phyloP scores from a whole-genome alignment of 2,113 vertebrate genomes.

The mouse (Mus musculus) region GRCm39 chr9:51599001-51599500 shows the following conservation, averaged over 20 bases:
- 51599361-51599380: not conserved
- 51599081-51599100: accelerated
- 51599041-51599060: not conserved
- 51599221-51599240: not conserved
- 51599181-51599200: not conserved
- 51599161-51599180: not conserved
- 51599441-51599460: not conserved
- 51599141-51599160: not conserved
- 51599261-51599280: not conserved
- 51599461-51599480: not conserved
- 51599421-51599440: not conserved
- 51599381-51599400: not conserved
- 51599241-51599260: not conserved
- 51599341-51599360: not conserved
- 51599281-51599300: not conserved
- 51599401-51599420: not conserved
- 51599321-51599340: not conserved
- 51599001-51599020: conserved; percentile 3
- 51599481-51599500: not conserved
- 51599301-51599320: not conserved
- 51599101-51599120: not conserved
- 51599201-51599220: not conserved
- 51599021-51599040: not conserved
- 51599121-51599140: not conserved
- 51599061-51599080: not conserved